Conservation (phyloP, 2,888 invertebrate genomes). For the Agrypnus murinus region DNA sequence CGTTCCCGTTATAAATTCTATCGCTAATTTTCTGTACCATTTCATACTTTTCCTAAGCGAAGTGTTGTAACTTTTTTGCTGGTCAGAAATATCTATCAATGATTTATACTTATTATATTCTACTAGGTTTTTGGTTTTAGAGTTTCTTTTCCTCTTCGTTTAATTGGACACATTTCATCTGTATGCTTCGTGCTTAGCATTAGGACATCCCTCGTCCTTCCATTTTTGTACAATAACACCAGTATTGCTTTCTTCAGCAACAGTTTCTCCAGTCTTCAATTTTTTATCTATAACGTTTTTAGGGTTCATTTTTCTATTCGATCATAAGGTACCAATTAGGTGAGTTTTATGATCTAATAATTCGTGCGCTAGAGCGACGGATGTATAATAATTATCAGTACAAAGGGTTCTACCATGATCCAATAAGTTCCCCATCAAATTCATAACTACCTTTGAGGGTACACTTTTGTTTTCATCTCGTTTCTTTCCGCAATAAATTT, state of each 20-base stretch:
- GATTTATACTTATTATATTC: slow-evolving; percentile 47
- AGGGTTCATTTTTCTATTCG: slow-evolving; percentile 17
- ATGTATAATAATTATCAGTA: slow-evolving; percentile 52
- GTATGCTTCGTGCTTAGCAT: slow-evolving; percentile 32
- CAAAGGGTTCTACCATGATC: slow-evolving; percentile 48
- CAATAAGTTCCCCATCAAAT: slow-evolving; percentile 49
- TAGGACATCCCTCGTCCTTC: slow-evolving; percentile 34
- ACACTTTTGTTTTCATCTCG: slow-evolving; percentile 40
- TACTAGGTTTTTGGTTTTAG: slow-evolving; percentile 33
- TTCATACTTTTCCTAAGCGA: slow-evolving; percentile 54
- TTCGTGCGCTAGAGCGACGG: slow-evolving; percentile 6
- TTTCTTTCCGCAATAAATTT: too few species aligned
- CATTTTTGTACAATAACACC: slow-evolving; percentile 41
- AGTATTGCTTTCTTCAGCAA: slow-evolving; percentile 32
- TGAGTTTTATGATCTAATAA: slow-evolving; percentile 40
- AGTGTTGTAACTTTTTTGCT: slow-evolving; percentile 51
- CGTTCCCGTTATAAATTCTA: slow-evolving; percentile 38
- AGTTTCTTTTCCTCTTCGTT: neutral
- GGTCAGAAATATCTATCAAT: slow-evolving; percentile 38
- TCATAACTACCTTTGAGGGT: slow-evolving; percentile 52
- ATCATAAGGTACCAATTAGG: slow-evolving; percentile 27
- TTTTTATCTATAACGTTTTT: slow-evolving; percentile 17
- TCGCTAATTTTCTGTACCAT: slow-evolving; percentile 45
- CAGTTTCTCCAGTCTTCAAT: slow-evolving; percentile 22
- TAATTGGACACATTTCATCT: slow-evolving; percentile 18